These are phyloP conservation scores for Oscheius sp. DNA, from an alignment of 2,888 invertebrate genomes.

Conservation along the genomic window DNA sequence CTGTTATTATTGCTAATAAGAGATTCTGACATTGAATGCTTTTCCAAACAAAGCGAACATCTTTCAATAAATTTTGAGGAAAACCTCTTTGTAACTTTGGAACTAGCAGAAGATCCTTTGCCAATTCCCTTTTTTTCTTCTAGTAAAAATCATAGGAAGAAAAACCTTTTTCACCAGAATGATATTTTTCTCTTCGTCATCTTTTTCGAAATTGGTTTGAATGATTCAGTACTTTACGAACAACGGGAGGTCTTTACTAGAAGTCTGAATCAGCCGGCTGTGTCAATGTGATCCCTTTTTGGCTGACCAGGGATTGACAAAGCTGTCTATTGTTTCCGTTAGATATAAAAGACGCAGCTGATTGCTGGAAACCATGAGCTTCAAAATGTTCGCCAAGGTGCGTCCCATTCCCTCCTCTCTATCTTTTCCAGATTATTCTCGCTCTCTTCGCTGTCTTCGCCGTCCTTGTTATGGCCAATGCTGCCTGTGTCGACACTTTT, in stretches of 20 bases:
- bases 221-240: not conserved
- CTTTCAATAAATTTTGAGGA: not conserved
- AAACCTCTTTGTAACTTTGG: no score
- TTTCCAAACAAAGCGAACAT: not conserved
- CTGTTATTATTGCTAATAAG: conserved; percentile 1
- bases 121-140: no score
- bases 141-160: no score
- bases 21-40: not conserved
- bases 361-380: not conserved
- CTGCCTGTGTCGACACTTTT: conserved; percentile 1
- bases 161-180: not conserved
- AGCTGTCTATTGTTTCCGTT: not conserved
- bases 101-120: no score
- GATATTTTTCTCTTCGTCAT: not conserved
- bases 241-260: not conserved
- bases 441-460: conserved; percentile 3
- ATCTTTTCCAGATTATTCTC: not conserved
- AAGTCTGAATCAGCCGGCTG: conserved; percentile 13
- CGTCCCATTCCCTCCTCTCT: not conserved
- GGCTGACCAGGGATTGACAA: no score
- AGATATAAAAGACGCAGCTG: not conserved
- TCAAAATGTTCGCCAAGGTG: conserved; percentile 13
- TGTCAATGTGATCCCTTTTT: conserved; percentile 18
- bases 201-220: not conserved
- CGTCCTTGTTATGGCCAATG: conserved; percentile 6